Evolutionary conservation across 2,113 vertebrate genomes (phyloP).

Genomic region (Gobiocypris rarus): DNA sequence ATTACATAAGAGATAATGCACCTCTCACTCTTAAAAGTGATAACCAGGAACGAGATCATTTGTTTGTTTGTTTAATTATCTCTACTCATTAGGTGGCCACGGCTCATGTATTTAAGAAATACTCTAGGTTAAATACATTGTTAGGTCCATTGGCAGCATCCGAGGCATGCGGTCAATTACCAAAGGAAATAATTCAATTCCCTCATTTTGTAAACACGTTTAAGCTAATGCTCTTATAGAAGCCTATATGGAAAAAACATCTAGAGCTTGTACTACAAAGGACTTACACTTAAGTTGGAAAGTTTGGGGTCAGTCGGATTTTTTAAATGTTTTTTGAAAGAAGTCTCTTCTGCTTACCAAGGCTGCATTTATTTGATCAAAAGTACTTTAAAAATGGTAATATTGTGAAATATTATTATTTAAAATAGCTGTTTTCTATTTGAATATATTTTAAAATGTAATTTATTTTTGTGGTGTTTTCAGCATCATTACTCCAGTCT

Average conservation of each 20-base stretch:
- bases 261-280: not conserved
- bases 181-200: not conserved
- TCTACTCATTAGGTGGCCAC: not conserved
- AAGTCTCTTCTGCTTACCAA: not conserved
- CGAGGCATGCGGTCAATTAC: not conserved
- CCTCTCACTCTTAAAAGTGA: not conserved
- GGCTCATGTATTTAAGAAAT: conserved; percentile 20
- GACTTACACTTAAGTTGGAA: not conserved
- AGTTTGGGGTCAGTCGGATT: not conserved
- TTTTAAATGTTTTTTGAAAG: not conserved
- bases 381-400: not conserved
- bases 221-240: not conserved
- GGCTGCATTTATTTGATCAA: not conserved
- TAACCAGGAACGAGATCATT: not conserved
- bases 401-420: not conserved
- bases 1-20: not conserved
- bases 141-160: not conserved
- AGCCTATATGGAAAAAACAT: not conserved
- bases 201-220: not conserved
- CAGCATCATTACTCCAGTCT: not conserved
- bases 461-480: not conserved
- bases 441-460: not conserved
- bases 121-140: not conserved
- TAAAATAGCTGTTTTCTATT: not conserved
- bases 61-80: conserved; percentile 2